Percentiles rank a stretch among this genome's conserved stretches.
Conservation (phyloP, 2,888 invertebrate genomes). For the Eupithecia subumbrata region DNA sequence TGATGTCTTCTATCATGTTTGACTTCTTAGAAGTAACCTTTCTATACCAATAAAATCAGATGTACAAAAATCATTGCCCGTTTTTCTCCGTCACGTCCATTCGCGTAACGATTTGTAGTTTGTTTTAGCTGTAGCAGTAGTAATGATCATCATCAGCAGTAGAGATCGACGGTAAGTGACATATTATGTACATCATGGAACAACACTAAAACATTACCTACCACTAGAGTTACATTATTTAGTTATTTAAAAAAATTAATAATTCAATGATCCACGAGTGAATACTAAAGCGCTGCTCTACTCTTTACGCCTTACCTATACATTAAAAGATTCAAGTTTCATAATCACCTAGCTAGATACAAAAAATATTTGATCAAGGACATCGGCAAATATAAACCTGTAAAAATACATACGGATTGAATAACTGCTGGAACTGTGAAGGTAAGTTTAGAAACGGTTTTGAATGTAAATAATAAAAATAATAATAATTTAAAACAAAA, state of each 20-base stretch:
- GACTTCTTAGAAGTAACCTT: background rate
- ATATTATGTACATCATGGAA: conserved; percentile 28
- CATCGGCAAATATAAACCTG: background rate
- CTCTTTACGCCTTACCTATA: background rate
- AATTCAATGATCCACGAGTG: background rate
- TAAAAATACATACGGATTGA: background rate
- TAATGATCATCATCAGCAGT: conserved; percentile 57
- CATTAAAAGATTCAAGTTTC: background rate
- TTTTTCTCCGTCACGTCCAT: conserved; percentile 63
- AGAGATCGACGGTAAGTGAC: conserved; percentile 60
- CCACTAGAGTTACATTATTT: background rate
- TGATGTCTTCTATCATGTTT: background rate
- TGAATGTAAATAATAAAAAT: background rate
- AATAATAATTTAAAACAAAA: background rate
- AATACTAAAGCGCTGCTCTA: background rate
- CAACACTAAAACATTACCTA: conserved; percentile 23
- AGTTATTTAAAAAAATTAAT: background rate
- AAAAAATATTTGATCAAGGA: background rate
- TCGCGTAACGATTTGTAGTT: conserved; percentile 70
- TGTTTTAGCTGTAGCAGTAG: conserved; percentile 70
- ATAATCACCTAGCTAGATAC: background rate
- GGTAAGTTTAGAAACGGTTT: background rate
- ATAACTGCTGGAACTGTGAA: background rate
- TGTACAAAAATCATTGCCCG: conserved; percentile 61
- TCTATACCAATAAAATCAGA: background rate